Evolutionary conservation across 2,113 vertebrate species (phyloP), one percentile per base, ranked within the genome.

Genomic region (Nesoenas mayeri): DNA sequence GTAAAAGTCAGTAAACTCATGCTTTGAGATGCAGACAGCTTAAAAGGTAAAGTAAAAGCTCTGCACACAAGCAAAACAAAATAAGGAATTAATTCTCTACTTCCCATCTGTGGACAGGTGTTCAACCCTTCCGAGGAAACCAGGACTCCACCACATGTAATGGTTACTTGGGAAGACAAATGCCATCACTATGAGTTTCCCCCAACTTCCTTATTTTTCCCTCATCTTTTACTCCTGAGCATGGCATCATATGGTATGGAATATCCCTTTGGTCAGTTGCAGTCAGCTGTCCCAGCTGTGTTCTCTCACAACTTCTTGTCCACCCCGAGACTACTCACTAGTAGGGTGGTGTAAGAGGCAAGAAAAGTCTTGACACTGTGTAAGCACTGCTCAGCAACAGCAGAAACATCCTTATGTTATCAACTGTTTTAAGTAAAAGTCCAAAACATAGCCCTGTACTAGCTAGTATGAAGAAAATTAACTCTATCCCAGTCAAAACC

Each of bases 291-390:
- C 13, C 6, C 40, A 44, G 16, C 42, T 44, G 42, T 44, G 42
- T 44, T 44, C 42, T 16, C n/a, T 36, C 29, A 4, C 26, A 32
- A 2, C 21, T 57, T 3, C 16, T 48, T 28, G 17, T 36, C 32
- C 24, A 25, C 5, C 6, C 8, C 11, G 7, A 57, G 22, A 7
- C n/a, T 14, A 5, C 14, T 57, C 0, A 0, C 24, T 67, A 42
- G 12, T 11, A 3, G 19, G 19, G 12, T 24, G 10, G 9, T 3
- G 6, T n/a, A 32, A 73, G 42, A 3, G 31, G 31, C 9, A 36
- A 36, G 17, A 51, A 64, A 50, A 28, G 11, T 6, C 28, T 19
- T n/a, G 42, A 44, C 42, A 44, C 12, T 15, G 11, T 48, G 57
- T 32, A 15, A 84, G 17, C 3, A 4, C 26, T 71, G 11, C 12